A percentile compares a stretch with the other conserved stretches of the same genome.
These are phyloP conservation scores for Calliphora vicina DNA, from an alignment of 1,140 invertebrate genomes.

Conservation along the genomic window DNA sequence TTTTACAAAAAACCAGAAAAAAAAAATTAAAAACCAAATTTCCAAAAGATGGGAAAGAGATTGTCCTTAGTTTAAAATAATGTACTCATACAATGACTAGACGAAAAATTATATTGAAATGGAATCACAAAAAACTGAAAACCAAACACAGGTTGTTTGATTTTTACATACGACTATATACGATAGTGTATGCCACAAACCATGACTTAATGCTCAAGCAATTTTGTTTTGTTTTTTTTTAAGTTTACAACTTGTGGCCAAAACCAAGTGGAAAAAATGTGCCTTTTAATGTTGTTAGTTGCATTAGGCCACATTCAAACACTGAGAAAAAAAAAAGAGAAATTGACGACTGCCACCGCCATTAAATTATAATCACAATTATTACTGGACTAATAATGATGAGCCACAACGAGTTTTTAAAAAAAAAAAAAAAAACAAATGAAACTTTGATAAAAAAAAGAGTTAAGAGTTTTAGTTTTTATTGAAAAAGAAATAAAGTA, in stretches of 20 bases:
- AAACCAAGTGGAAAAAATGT: background rate
- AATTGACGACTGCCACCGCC: slow-evolving; percentile 19
- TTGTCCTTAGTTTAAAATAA: slow-evolving; percentile 14
- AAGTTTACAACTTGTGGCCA: too few species aligned
- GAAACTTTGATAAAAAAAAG: background rate
- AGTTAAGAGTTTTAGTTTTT: background rate
- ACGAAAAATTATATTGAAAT: background rate
- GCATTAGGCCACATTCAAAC: background rate
- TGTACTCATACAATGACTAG: background rate
- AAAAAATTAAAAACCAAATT: background rate
- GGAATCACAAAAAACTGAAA: background rate
- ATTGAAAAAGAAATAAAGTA: background rate
- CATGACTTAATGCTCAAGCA: too few species aligned
- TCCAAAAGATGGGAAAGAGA: background rate
- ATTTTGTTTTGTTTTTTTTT: too few species aligned
- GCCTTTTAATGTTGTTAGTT: background rate
- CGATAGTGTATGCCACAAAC: background rate
- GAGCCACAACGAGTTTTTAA: background rate
- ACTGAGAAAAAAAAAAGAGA: background rate
- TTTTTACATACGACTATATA: background rate
- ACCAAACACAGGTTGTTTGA: background rate
- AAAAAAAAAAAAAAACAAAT: background rate
- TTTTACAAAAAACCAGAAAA: background rate
- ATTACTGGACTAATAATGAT: slow-evolving; percentile 25
- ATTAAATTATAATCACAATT: slow-evolving; percentile 30